Percentiles rank a stretch among this genome's conserved stretches.
phyloP scores from a whole-genome alignment of 2,888 invertebrate genomes.

The Thalpophila matura region DNA sequence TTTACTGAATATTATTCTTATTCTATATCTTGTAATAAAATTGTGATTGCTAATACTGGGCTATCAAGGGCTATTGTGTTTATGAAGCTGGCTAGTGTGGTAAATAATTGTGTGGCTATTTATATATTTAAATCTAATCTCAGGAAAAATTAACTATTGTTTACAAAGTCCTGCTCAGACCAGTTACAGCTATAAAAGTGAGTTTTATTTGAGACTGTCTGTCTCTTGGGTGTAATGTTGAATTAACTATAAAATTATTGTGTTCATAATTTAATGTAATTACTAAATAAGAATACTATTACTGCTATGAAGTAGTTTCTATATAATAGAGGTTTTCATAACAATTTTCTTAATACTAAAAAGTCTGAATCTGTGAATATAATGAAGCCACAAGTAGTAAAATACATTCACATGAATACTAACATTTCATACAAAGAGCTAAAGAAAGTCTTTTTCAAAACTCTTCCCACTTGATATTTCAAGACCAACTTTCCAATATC shows the following conservation, averaged over 20 bases:
- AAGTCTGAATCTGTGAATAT: slow-evolving; percentile 3
- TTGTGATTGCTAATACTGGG: slow-evolving; percentile 2
- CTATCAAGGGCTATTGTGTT: neutral
- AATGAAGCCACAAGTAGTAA: slow-evolving; percentile 24
- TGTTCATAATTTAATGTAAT: neutral
- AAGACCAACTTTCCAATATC: slow-evolving; percentile 64
- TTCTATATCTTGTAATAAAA: slow-evolving; percentile 1
- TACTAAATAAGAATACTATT: neutral
- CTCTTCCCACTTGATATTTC: slow-evolving; percentile 71
- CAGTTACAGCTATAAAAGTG: slow-evolving; percentile 22
- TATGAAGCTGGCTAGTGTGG: neutral
- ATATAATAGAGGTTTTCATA: neutral
- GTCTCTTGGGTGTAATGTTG: neutral
- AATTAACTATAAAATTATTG: slow-evolving; percentile 5
- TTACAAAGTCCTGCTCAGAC: slow-evolving; percentile 15
- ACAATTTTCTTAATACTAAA: neutral
- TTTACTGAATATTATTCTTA: neutral
- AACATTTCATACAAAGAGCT: slow-evolving; percentile 75
- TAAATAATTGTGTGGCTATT: slow-evolving; percentile 17
- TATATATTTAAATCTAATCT: neutral
- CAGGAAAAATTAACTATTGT: slow-evolving; percentile 35
- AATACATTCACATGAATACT: slow-evolving; percentile 63
- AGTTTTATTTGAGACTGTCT: slow-evolving; percentile 10
- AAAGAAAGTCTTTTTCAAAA: slow-evolving; percentile 67
- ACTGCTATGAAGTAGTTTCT: neutral